phyloP scores from a whole-genome alignment of 2,888 invertebrate species.

The Physocephala rufipes region DNA sequence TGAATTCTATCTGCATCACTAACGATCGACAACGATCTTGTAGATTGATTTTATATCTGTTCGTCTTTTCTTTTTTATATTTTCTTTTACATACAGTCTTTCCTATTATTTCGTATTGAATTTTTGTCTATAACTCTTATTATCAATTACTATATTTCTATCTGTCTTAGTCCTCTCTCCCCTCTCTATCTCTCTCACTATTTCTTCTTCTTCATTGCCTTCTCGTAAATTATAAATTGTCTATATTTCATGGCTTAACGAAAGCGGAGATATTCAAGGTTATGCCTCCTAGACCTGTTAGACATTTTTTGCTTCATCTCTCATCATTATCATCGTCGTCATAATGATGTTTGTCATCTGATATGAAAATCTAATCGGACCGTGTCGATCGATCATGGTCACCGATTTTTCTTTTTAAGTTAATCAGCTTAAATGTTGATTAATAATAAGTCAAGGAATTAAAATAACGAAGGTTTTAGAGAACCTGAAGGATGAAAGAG shows the following conservation, averaged over 20 bases:
- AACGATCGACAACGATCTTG: conserved; percentile 28
- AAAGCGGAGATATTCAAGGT: conserved; percentile 53
- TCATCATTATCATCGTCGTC: neutral
- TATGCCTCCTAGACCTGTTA: conserved; percentile 22
- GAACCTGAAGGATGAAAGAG: too few species aligned
- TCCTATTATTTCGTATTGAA: neutral
- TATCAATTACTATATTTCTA: neutral
- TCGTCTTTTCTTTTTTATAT: neutral
- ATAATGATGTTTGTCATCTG: neutral
- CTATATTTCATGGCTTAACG: conserved; percentile 43
- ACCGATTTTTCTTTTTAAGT: neutral
- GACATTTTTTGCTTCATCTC: neutral
- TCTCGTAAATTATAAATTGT: too few species aligned
- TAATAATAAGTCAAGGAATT: too few species aligned
- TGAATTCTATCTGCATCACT: conserved; percentile 21
- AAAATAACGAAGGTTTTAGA: too few species aligned
- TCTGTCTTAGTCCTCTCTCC: neutral
- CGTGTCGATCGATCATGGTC: conserved; percentile 28
- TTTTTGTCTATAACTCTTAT: neutral
- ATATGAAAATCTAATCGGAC: conserved; percentile 21
- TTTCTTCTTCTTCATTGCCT: too few species aligned
- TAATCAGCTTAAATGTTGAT: too few species aligned
- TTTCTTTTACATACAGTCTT: neutral
- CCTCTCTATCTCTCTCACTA: neutral
- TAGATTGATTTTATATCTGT: neutral